Conservation (phyloP, 2,113 vertebrate genomes). For the Spilogale gracilis region DNA sequence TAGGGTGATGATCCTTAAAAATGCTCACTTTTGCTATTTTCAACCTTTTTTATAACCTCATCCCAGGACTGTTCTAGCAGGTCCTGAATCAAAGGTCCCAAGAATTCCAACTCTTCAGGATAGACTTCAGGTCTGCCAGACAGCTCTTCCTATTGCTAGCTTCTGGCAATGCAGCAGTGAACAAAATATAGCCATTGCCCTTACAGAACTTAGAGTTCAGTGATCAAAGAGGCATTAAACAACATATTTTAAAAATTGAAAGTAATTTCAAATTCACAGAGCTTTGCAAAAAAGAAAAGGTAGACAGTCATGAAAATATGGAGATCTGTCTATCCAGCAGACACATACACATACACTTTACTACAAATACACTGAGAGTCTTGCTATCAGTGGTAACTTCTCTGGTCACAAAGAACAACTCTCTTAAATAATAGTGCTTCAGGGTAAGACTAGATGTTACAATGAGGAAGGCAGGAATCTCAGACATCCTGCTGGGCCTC, state of each 20-base stretch:
- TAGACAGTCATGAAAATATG: background rate
- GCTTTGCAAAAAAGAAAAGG: background rate
- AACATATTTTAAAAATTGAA: background rate
- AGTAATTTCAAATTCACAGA: slow-evolving; percentile 28
- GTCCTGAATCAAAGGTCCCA: background rate
- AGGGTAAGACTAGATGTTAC: background rate
- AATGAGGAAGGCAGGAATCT: background rate
- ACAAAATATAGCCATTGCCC: background rate
- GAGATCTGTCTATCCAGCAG: background rate
- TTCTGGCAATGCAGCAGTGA: background rate
- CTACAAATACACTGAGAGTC: background rate
- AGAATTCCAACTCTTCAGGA: background rate
- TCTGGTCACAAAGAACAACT: background rate
- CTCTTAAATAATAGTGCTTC: background rate
- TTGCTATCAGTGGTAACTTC: background rate
- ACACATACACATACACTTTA: background rate
- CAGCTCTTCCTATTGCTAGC: background rate
- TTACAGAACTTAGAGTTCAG: background rate
- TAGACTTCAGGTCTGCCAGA: background rate
- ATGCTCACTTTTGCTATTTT: background rate
- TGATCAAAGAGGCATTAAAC: background rate
- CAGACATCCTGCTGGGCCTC: background rate
- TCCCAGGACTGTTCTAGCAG: background rate
- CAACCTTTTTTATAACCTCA: background rate
- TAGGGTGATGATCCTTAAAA: background rate